phyloP scores from a whole-genome alignment of 2,888 invertebrate species.

The Protodeltote pygarga region DNA sequence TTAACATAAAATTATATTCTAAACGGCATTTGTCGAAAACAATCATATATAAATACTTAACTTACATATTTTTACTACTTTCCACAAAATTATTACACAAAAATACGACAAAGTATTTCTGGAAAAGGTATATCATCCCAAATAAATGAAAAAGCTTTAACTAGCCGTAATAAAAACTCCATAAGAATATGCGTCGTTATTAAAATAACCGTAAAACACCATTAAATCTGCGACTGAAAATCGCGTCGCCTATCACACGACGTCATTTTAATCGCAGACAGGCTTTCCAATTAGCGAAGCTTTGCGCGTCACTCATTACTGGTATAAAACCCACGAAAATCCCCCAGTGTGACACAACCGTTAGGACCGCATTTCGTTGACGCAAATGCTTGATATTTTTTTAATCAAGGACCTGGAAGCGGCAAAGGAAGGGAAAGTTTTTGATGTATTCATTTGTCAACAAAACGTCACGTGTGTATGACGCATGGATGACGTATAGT shows the following conservation, averaged over 20 bases:
- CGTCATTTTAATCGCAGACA: conserved; percentile 51
- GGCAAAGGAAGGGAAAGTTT: conserved; percentile 40
- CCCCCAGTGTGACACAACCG: conserved; percentile 44
- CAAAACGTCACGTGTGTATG: conserved; percentile 28
- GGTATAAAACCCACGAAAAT: conserved; percentile 49
- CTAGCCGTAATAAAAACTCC: conserved; percentile 22
- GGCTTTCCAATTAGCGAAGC: conserved; percentile 52
- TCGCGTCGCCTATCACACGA: conserved; percentile 46
- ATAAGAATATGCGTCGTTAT: conserved; percentile 41
- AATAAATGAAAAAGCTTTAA: conserved; percentile 29
- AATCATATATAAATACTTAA: neutral
- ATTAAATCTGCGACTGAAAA: conserved; percentile 40
- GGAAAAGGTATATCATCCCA: conserved; percentile 5
- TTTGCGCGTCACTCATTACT: conserved; percentile 52
- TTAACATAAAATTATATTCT: too few species aligned
- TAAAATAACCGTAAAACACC: conserved; percentile 46
- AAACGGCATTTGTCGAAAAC: neutral
- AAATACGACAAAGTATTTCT: conserved; percentile 10
- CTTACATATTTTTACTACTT: conserved; percentile 3
- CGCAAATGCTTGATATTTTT: conserved; percentile 41
- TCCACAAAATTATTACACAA: neutral
- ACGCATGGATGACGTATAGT: conserved; percentile 33
- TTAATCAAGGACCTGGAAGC: conserved; percentile 43
- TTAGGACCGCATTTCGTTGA: conserved; percentile 38
- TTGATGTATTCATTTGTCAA: conserved; percentile 46